phyloP scores from a whole-genome alignment of 2,113 vertebrate species.

The Potamarius usumacintae region DNA sequence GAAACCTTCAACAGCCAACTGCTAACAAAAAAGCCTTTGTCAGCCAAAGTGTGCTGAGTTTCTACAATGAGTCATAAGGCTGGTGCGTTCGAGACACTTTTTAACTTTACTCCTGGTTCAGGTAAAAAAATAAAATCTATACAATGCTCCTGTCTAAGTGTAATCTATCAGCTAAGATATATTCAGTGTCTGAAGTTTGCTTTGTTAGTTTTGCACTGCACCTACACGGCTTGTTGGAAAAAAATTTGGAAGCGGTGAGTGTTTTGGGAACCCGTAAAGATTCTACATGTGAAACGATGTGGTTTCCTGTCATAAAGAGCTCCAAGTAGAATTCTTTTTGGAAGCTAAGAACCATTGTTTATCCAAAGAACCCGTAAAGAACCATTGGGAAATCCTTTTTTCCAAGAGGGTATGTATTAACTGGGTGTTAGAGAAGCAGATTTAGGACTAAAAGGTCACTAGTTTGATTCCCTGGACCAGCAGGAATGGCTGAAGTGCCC shows the following conservation, averaged over 20 bases:
- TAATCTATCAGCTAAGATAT: background rate
- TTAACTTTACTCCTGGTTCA: background rate
- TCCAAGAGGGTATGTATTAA: background rate
- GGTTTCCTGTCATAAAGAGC: background rate
- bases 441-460: background rate
- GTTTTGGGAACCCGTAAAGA: background rate
- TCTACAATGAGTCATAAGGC: background rate
- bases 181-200: background rate
- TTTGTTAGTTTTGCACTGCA: background rate
- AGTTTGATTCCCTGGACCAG: no score
- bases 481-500: no score
- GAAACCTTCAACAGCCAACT: constrained; percentile 33
- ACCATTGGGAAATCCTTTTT: background rate
- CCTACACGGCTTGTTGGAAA: background rate
- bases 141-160: background rate
- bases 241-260: background rate
- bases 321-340: background rate
- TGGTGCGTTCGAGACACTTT: background rate
- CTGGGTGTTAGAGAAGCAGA: background rate
- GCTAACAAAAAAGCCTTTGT: constrained; percentile 30
- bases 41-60: constrained; percentile 31
- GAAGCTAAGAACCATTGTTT: background rate
- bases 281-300: background rate
- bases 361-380: background rate
- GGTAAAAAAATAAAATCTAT: background rate